Evolutionary conservation across 2,888 invertebrate species (phyloP), one percentile per base, ranked within the genome.

Genomic region (Melipona beecheii): DNA sequence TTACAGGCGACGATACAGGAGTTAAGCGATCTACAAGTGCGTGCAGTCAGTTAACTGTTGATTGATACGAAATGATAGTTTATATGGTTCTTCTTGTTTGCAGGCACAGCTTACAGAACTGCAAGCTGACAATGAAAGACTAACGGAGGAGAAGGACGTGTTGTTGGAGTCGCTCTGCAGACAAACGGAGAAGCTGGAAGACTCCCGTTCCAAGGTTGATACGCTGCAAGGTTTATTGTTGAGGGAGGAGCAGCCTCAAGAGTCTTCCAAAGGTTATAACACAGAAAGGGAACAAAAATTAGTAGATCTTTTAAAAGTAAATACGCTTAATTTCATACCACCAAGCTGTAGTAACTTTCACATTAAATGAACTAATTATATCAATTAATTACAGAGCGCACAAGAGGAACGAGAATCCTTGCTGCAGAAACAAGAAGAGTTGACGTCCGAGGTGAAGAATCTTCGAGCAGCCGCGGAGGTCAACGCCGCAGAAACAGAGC

Each of bases 1-100:
- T 95, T 98, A 9, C 98, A 99, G 95, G 99, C 99, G 0, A 99
- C 99, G 0, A 95, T 99, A 69, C 98, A 98, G 90, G 99, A 99
- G 95, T 95, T 98, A 85, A 97, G 98, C 17, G 98, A 99, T 94
- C 95, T 99, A 60, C 98, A 99, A 95, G 95, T 95, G 86, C 0
- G 24, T 15, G 24, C 2, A 13, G 2, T 4, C 2, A 56, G 24
- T 43, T 43, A 43, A 43, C 9, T 43, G 43, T 43, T 43, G 3
- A 2, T 24, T 11, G 13, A 49, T 17, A 15, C 19, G 17, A 6
- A 1, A 15, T 60, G 11, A 11, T 54, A 31, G 56, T 49, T 43
- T 52, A 13, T 15, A 11, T 0, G 2, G 43, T 49, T 31, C 2
- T 24, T 65, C 27, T 43, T 54, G 64, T 66, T 81, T 95, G n/a